Conservation (phyloP, 30 jellyfish, hydroid and myxozoan species). For the Aurelia aurita region DNA sequence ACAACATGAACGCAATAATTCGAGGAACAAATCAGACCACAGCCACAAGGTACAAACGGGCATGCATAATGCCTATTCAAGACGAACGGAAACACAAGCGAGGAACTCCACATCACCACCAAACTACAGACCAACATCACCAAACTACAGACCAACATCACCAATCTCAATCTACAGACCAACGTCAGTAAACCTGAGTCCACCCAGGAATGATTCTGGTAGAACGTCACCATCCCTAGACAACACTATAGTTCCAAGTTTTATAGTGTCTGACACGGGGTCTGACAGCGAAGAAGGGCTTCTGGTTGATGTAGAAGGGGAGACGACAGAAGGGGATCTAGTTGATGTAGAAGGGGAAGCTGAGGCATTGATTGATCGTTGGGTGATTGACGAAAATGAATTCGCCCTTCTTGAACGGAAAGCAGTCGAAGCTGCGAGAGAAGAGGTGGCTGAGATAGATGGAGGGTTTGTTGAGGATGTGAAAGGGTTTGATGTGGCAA, state of each 20-base stretch:
- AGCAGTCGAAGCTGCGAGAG: constrained; percentile 15
- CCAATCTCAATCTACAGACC: too few species aligned
- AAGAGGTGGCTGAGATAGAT: constrained; percentile 10
- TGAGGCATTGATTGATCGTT: constrained; percentile 72
- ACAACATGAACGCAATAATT: background rate
- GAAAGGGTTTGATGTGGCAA: constrained; percentile 32
- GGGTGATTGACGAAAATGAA: constrained; percentile 65
- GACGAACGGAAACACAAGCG: background rate
- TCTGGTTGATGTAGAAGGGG: background rate
- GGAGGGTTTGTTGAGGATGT: background rate
- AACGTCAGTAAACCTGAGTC: too few species aligned
- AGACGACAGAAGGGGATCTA: background rate
- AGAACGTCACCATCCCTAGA: too few species aligned
- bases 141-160: too few species aligned
- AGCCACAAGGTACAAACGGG: background rate
- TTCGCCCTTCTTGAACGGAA: constrained; percentile 41
- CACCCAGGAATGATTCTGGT: too few species aligned
- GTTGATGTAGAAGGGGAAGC: constrained; percentile 80
- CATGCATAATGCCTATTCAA: background rate
- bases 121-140: too few species aligned
- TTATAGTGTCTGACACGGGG: too few species aligned
- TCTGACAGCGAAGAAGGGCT: too few species aligned
- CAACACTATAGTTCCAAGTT: too few species aligned
- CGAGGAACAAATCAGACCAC: background rate
- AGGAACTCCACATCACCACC: too few species aligned